Evolutionary conservation across 2,113 vertebrate genomes (phyloP).

Genomic region (Morone saxatilis): DNA sequence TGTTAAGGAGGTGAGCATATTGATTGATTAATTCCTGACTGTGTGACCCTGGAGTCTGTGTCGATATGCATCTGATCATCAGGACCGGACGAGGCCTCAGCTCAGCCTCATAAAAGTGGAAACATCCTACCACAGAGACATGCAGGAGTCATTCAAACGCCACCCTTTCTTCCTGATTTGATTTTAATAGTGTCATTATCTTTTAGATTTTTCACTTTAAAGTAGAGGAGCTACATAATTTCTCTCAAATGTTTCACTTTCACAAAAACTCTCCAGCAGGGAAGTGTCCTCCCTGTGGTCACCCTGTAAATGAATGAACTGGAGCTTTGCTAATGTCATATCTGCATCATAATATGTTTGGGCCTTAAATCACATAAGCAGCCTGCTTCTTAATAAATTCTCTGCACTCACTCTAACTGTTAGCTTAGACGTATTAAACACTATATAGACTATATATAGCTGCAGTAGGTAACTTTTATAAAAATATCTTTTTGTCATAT

Average conservation of each 20-base stretch:
- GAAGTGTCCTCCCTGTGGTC: constrained; percentile 14
- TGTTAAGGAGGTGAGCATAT: constrained; percentile 50
- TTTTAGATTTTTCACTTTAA: constrained; percentile 45
- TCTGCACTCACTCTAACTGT: neutral
- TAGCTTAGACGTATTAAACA: neutral
- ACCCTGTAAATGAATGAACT: constrained; percentile 23
- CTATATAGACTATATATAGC: neutral
- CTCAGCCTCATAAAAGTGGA: constrained; percentile 36
- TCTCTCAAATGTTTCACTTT: constrained; percentile 39
- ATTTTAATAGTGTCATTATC: constrained; percentile 59
- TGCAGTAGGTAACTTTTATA: no score
- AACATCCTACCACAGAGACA: constrained; percentile 31
- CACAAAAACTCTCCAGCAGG: constrained; percentile 38
- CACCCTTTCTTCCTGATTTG: constrained; percentile 41
- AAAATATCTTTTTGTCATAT: no score
- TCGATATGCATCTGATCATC: constrained; percentile 53
- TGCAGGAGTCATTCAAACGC: constrained; percentile 33
- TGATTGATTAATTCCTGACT: constrained; percentile 65
- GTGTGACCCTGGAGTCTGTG: constrained; percentile 52
- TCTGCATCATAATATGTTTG: constrained; percentile 8
- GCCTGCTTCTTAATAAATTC: neutral
- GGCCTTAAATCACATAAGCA: neutral
- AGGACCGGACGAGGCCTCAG: constrained; percentile 20
- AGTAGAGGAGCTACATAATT: constrained; percentile 26
- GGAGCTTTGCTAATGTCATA: constrained; percentile 41